These are phyloP conservation scores for Scelioninae gen. 2 DNA, from an alignment of 2,888 invertebrate species.

Conservation along the genomic window DNA sequence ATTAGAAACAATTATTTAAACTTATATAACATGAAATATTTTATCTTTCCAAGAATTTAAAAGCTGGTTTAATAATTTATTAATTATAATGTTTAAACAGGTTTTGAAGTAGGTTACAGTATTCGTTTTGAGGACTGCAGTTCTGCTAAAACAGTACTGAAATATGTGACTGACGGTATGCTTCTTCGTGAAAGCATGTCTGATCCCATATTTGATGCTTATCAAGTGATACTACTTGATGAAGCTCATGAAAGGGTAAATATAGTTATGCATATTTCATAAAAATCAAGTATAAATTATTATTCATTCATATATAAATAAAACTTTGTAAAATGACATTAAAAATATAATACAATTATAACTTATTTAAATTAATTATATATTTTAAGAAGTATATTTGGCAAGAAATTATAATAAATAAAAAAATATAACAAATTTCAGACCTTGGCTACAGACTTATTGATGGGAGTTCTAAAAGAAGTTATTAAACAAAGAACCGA, in stretches of 20 bases:
- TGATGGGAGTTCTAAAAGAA: conserved; percentile 99
- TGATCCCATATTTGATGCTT: conserved; percentile 96
- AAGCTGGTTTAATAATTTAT: not conserved
- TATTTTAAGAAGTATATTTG: no score
- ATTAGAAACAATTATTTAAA: no score
- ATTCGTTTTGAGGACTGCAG: conserved; percentile 99
- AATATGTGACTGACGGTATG: conserved; percentile 99
- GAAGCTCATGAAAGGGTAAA: conserved; percentile 95
- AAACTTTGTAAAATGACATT: no score
- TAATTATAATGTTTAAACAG: conserved; percentile 71
- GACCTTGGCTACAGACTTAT: conserved; percentile 97
- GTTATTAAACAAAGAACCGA: conserved; percentile 94
- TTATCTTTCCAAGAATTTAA: no score
- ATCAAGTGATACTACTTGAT: conserved; percentile 96
- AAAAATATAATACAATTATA: no score
- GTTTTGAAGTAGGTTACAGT: conserved; percentile 95
- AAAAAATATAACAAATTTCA: conserved; percentile 13
- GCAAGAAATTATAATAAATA: not conserved
- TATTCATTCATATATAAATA: not conserved
- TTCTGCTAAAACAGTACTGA: conserved; percentile 93
- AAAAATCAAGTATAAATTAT: no score
- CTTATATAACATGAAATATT: no score
- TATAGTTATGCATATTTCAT: no score
- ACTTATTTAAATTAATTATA: no score
- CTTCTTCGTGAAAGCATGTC: conserved; percentile 99